These are phyloP conservation scores for Columba janthina DNA, from an alignment of 2,113 vertebrate species.

Conservation along the genomic window DNA sequence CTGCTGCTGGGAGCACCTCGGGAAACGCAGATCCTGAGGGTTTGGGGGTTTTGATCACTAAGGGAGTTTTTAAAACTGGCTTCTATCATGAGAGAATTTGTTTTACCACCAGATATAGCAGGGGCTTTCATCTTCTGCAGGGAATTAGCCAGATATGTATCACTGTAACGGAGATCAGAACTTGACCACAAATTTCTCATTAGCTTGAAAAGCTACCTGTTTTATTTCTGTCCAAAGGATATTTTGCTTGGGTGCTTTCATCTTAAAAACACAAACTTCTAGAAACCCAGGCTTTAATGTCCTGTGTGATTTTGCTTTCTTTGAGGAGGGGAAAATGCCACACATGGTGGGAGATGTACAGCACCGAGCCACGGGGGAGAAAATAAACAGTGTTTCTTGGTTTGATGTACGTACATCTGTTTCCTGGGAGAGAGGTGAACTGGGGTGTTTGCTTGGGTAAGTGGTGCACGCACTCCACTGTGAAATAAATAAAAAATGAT, in stretches of 20 bases:
- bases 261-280: neutral
- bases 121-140: neutral
- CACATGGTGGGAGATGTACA: neutral
- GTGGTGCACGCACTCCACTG: neutral
- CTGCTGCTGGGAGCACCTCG: neutral
- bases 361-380: neutral
- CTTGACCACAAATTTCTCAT: neutral
- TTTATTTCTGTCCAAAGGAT: neutral
- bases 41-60: neutral
- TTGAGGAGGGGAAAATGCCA: constrained; percentile 44
- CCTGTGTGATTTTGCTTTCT: constrained; percentile 1
- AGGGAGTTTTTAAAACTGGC: neutral
- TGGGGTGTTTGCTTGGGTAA: constrained; percentile 1
- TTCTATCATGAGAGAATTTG: neutral
- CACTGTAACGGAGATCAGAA: neutral
- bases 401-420: constrained; percentile 4
- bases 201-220: neutral
- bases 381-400: neutral
- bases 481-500: constrained; percentile 23
- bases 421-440: constrained; percentile 21
- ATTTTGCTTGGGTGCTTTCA: constrained; percentile 23
- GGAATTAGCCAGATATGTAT: neutral
- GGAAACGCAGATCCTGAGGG: neutral
- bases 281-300: constrained; percentile 26
- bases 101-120: neutral